Conservation (phyloP, 2,113 vertebrate genomes). For the Dendrocopos noguchii region DNA sequence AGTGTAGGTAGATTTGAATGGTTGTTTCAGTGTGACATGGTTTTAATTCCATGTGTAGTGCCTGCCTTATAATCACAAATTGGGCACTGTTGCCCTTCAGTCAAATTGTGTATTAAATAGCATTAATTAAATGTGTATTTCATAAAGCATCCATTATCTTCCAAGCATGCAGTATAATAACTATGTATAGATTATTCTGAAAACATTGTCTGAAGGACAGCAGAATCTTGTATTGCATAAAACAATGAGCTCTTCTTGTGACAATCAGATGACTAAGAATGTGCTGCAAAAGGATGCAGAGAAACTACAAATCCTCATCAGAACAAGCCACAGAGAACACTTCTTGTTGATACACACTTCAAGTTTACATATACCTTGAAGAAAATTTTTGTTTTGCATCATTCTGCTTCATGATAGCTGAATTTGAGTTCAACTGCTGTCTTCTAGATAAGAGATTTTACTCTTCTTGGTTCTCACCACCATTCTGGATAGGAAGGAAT, state of each 20-base stretch:
- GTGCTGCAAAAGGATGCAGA: not conserved
- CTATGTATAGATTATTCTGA: not conserved
- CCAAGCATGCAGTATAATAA: not conserved
- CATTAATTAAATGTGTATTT: constrained; percentile 25
- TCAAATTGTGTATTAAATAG: not conserved
- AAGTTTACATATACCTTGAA: not conserved
- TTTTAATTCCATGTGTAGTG: constrained; percentile 34
- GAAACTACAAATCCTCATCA: not conserved
- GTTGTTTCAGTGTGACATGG: constrained; percentile 55
- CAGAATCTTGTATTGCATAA: not conserved
- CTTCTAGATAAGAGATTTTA: not conserved
- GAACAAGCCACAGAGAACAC: not conserved
- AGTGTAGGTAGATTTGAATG: constrained; percentile 58
- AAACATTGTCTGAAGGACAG: not conserved
- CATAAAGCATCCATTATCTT: constrained; percentile 2
- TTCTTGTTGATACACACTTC: not conserved
- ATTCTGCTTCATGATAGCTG: not conserved
- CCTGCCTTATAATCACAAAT: not conserved
- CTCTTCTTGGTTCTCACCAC: not conserved
- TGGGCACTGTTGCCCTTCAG: not conserved
- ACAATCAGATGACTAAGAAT: not conserved
- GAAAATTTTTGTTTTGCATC: not conserved
- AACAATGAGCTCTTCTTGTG: not conserved
- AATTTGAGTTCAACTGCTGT: not conserved
- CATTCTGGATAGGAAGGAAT: not conserved